Conservation (phyloP, 2,113 vertebrate species). For the Urocolius indicus region DNA sequence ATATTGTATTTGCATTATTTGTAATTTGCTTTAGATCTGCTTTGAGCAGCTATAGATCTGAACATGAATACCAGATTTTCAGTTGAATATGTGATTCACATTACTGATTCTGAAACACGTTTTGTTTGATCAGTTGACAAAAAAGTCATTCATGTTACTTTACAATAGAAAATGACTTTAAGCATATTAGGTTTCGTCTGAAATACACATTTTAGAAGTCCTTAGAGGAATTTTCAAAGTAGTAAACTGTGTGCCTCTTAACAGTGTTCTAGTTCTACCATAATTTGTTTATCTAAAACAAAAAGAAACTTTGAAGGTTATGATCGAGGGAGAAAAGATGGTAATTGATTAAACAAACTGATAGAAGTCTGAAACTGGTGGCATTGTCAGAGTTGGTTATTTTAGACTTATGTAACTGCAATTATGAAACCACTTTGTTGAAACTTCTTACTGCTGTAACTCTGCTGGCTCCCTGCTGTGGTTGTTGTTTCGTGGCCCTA, state of each 20-base stretch:
- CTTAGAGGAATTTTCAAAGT: neutral
- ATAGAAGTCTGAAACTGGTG: neutral
- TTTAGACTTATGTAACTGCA: neutral
- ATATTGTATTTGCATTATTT: neutral
- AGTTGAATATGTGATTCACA: neutral
- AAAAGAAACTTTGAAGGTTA: neutral
- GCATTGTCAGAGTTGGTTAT: neutral
- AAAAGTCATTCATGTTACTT: neutral
- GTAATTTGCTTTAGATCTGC: neutral
- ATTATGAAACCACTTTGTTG: neutral
- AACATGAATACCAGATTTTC: neutral
- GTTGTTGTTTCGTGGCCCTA: neutral
- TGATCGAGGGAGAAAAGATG: neutral
- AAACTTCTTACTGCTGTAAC: neutral
- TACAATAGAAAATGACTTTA: neutral
- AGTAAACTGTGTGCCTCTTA: neutral
- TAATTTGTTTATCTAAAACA: neutral
- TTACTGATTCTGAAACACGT: neutral
- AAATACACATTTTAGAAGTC: neutral
- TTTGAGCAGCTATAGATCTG: neutral
- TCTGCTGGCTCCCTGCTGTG: neutral
- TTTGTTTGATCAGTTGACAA: neutral
- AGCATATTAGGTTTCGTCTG: neutral
- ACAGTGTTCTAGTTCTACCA: neutral
- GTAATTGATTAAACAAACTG: neutral